These are phyloP conservation scores for Scyliorhinus canicula DNA, from an alignment of 2,797 vertebrate species.

Conservation along the genomic window DNA sequence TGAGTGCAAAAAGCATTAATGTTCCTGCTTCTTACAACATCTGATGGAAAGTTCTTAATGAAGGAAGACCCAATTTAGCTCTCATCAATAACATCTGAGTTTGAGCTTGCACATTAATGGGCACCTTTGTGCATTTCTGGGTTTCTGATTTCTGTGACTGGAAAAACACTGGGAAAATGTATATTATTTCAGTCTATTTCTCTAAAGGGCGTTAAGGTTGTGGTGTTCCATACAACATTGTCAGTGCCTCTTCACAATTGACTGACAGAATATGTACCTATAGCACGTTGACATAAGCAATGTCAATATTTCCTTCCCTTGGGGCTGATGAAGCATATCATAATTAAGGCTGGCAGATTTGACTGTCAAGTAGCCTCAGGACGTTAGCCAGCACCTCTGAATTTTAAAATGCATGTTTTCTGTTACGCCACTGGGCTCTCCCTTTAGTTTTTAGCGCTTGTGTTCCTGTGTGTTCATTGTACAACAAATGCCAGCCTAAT, in stretches of 20 bases:
- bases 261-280: slow-evolving; percentile 24
- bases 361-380: slow-evolving; percentile 29
- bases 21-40: background rate
- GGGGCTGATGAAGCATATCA: background rate
- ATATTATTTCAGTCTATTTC: slow-evolving; percentile 4
- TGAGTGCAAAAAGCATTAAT: background rate
- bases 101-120: background rate
- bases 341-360: slow-evolving; percentile 31
- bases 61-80: background rate
- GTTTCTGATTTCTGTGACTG: slow-evolving; percentile 25
- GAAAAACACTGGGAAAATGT: background rate
- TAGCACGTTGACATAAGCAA: slow-evolving; percentile 24
- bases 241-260: background rate
- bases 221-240: background rate
- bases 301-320: slow-evolving; percentile 34
- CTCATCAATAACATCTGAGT: slow-evolving; percentile 21
- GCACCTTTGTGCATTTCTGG: background rate
- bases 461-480: background rate
- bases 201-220: background rate
- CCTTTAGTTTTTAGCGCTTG: background rate
- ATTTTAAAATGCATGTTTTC: slow-evolving; percentile 15
- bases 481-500: background rate
- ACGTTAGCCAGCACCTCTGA: background rate
- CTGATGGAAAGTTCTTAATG: background rate
- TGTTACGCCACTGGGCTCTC: background rate